phyloP scores from a whole-genome alignment of 1,140 invertebrate genomes.

The Triops longicaudatus region DNA sequence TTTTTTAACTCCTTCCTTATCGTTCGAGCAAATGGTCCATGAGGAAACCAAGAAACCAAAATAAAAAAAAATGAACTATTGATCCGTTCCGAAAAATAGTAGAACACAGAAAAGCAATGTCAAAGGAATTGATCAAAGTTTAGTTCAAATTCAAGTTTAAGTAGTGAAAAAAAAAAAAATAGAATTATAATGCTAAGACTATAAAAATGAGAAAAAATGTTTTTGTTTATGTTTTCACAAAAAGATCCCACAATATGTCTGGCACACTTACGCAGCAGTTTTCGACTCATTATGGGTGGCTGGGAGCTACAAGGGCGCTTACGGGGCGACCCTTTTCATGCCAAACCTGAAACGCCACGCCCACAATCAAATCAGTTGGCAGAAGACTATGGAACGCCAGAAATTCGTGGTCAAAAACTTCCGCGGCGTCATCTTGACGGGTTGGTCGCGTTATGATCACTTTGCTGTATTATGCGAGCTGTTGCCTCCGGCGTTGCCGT shows the following conservation, averaged over 20 bases:
- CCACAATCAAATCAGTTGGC: slow-evolving; percentile 63
- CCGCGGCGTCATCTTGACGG: slow-evolving; percentile 52
- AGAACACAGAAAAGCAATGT: no score
- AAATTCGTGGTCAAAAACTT: slow-evolving; percentile 48
- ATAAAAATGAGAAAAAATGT: no score
- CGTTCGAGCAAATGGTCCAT: no score
- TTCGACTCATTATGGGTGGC: slow-evolving; percentile 84
- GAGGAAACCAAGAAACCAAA: no score
- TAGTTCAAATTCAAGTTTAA: no score
- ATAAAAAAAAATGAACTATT: no score
- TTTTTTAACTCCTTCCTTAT: no score
- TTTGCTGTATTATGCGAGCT: slow-evolving; percentile 87
- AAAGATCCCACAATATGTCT: slow-evolving; percentile 50
- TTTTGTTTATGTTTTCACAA: no score
- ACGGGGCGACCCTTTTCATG: slow-evolving; percentile 63
- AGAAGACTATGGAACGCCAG: slow-evolving; percentile 31
- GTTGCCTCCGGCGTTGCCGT: slow-evolving; percentile 70
- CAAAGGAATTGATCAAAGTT: no score
- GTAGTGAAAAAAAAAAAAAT: no score
- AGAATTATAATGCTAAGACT: no score
- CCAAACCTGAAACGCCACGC: slow-evolving; percentile 53
- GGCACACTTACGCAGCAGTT: slow-evolving; percentile 68
- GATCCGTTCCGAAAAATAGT: no score
- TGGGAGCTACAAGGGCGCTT: slow-evolving; percentile 80
- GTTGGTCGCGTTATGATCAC: slow-evolving; percentile 81